These are phyloP conservation scores for Orthosia incerta DNA, from an alignment of 2,888 invertebrate species.

Conservation along the genomic window DNA sequence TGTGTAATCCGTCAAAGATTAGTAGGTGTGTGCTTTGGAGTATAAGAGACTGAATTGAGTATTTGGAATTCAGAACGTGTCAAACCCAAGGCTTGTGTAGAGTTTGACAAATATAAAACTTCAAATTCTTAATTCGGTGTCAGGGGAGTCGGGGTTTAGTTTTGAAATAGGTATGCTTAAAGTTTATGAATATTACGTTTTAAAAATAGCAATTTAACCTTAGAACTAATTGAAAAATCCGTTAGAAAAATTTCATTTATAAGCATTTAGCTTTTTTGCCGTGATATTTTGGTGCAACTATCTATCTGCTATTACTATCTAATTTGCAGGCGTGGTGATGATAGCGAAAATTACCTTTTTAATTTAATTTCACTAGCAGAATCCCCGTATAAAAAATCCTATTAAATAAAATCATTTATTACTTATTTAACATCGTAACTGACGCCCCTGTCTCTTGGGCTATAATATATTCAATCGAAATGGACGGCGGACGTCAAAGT, in stretches of 20 bases:
- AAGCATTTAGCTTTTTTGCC: background rate
- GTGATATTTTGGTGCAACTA: background rate
- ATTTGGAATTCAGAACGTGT: too few relatives aligned
- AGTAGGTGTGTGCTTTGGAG: conserved; percentile 15
- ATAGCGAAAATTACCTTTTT: conserved; percentile 23
- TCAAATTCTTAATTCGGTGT: too few relatives aligned
- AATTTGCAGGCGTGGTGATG: conserved; percentile 32
- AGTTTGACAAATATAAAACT: too few relatives aligned
- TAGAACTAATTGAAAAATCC: conserved; percentile 5
- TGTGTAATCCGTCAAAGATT: conserved; percentile 34
- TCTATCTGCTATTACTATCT: background rate
- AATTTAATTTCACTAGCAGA: conserved; percentile 23
- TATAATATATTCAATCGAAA: conserved; percentile 68
- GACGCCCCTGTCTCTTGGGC: conserved; percentile 52
- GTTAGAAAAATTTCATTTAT: conserved; percentile 2
- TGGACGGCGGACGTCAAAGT: conserved; percentile 73
- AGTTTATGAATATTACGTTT: background rate
- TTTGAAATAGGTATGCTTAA: background rate
- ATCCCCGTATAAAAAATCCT: conserved; percentile 23
- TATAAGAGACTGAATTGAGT: background rate
- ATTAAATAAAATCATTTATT: conserved; percentile 35
- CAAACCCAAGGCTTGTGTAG: too few relatives aligned
- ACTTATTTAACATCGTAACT: conserved; percentile 32
- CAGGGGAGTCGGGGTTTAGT: too few relatives aligned
- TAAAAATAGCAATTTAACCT: background rate